Evolutionary conservation across 2,888 invertebrate genomes (phyloP).

Genomic region (Eugnorisma glareosa): DNA sequence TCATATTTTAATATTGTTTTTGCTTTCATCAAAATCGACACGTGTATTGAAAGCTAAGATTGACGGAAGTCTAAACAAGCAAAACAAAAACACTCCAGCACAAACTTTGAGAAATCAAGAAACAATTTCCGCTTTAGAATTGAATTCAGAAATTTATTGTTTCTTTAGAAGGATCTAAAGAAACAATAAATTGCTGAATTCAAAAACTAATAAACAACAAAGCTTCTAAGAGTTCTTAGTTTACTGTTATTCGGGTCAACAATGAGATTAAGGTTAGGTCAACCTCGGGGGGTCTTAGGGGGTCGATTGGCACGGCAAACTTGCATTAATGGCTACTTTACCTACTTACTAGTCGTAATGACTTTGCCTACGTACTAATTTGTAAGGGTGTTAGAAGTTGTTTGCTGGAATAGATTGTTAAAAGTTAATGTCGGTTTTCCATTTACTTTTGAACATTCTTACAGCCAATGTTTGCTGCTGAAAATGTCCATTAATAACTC

Average conservation of each 20-base stretch:
- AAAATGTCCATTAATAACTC: not conserved
- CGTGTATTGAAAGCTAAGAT: not conserved
- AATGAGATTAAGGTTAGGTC: constrained; percentile 76
- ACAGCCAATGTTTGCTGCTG: not conserved
- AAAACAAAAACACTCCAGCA: constrained; percentile 14
- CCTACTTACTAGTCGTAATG: constrained; percentile 65
- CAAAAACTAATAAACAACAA: constrained; percentile 57
- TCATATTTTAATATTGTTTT: not conserved
- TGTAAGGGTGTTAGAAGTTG: constrained; percentile 39
- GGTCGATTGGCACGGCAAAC: constrained; percentile 84
- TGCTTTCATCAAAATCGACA: not conserved
- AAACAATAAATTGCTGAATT: constrained; percentile 32
- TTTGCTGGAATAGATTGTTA: constrained; percentile 26
- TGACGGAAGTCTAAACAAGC: constrained; percentile 15
- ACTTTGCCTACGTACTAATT: constrained; percentile 60
- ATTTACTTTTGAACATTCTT: not conserved
- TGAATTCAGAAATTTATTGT: too few relatives aligned
- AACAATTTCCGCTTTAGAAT: constrained; percentile 33
- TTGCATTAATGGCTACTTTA: constrained; percentile 83
- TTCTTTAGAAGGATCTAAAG: too few relatives aligned
- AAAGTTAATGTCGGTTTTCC: constrained; percentile 25
- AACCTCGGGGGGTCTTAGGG: constrained; percentile 66
- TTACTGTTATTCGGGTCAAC: constrained; percentile 71
- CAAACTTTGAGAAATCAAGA: constrained; percentile 8
- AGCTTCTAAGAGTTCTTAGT: constrained; percentile 35